phyloP scores from a whole-genome alignment of 2,888 invertebrate species.

The Tipula confusa region DNA sequence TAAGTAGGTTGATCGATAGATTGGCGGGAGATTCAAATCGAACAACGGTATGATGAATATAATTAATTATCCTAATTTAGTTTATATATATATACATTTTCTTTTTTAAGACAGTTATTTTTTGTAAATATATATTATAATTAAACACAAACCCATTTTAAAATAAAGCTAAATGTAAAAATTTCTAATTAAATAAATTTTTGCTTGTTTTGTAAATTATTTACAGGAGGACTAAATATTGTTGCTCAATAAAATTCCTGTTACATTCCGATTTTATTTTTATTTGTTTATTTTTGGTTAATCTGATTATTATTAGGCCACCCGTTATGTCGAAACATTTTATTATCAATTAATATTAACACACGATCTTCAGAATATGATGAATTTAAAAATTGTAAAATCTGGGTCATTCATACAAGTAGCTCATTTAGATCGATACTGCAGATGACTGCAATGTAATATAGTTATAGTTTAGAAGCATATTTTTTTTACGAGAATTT shows the following conservation, averaged over 20 bases:
- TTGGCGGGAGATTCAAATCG: conserved; percentile 77
- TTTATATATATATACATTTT: not conserved
- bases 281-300: not conserved
- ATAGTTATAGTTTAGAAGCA: no score
- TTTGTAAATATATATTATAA: conserved; percentile 21
- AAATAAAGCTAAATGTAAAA: conserved; percentile 7
- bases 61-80: conserved; percentile 13
- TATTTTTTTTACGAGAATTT: no score
- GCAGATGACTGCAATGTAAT: not conserved
- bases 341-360: not conserved
- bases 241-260: conserved; percentile 12
- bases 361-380: not conserved
- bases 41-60: conserved; percentile 64
- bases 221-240: not conserved
- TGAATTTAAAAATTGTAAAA: not conserved
- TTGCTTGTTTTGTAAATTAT: not conserved
- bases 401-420: not conserved
- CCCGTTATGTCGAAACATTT: not conserved
- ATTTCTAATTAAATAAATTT: not conserved
- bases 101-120: conserved; percentile 20
- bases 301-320: not conserved
- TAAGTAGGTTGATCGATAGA: conserved; percentile 77
- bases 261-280: conserved; percentile 9
- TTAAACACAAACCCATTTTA: not conserved
- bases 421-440: not conserved